Evolutionary conservation across 2,888 invertebrate species (phyloP).

Genomic region (Cartodere bifasciata): DNA sequence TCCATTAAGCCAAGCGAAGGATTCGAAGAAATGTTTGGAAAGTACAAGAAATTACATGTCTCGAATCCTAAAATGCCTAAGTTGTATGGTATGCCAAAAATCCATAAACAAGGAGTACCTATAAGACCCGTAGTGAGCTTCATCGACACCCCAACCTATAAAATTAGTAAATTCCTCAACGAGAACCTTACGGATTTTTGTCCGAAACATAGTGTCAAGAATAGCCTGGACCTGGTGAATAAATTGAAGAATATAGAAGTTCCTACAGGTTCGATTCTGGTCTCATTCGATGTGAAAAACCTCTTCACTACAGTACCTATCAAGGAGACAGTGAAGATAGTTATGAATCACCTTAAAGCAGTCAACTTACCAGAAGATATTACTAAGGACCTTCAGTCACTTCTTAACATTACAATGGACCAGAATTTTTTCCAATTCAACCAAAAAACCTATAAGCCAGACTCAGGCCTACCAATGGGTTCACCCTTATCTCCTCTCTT

Average conservation of each 20-base stretch:
- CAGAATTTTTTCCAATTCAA: conserved; percentile 7
- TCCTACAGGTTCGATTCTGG: conserved; percentile 2
- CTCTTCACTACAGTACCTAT: conserved; percentile 6
- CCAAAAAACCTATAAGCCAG: conserved; percentile 1
- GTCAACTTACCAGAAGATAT: neutral
- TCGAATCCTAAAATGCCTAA: conserved; percentile 6
- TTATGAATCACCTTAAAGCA: neutral
- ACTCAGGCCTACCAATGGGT: conserved; percentile 6
- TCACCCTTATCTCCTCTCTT: conserved; percentile 7
- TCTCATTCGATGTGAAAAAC: conserved; percentile 6
- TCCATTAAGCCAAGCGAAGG: conserved; percentile 3
- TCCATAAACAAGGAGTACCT: conserved; percentile 2
- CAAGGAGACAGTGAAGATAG: conserved; percentile 1
- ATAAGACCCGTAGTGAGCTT: conserved; percentile 6
- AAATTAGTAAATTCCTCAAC: conserved; percentile 5
- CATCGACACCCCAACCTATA: conserved; percentile 3
- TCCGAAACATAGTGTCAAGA: conserved; percentile 4
- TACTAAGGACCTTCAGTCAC: no score
- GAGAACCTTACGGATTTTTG: conserved; percentile 4
- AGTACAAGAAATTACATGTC: conserved; percentile 1
- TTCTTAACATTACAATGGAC: no score
- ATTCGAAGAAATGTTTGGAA: conserved; percentile 4
- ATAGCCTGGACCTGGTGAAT: conserved; percentile 1
- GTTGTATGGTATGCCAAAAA: conserved; percentile 5
- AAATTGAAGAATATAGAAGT: conserved; percentile 4